Conservation (phyloP, 2,888 invertebrate genomes). For the Mesorhabditis sp. region DNA sequence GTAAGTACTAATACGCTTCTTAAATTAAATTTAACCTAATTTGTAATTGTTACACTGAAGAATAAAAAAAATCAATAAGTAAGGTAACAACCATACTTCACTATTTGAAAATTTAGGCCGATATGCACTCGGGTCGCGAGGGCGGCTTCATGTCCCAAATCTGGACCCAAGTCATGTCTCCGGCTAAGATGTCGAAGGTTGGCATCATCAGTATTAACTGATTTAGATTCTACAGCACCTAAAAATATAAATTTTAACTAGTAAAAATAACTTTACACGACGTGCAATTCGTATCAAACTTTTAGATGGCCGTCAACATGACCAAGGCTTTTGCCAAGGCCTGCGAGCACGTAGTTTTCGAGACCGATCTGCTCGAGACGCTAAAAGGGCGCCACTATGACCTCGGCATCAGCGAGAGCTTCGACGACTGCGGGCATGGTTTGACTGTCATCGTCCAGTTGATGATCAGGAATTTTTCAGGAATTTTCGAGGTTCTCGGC, state of each 20-base stretch:
- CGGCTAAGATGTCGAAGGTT: background rate
- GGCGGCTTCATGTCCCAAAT: background rate
- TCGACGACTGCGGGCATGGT: constrained; percentile 6
- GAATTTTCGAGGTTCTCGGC: constrained; percentile 25
- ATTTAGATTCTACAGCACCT: too few relatives aligned
- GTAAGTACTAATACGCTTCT: background rate
- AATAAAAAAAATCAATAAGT: too few relatives aligned
- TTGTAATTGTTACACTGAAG: too few relatives aligned
- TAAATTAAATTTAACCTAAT: too few relatives aligned
- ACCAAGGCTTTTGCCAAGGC: background rate
- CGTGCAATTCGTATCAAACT: background rate
- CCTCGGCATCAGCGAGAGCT: background rate
- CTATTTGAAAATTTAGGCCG: too few relatives aligned
- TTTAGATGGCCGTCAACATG: background rate
- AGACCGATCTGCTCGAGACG: background rate
- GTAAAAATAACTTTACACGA: background rate
- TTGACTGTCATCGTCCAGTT: background rate
- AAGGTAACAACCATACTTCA: too few relatives aligned
- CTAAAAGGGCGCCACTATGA: background rate
- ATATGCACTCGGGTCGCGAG: background rate
- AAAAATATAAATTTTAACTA: background rate
- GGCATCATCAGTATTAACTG: background rate
- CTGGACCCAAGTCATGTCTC: background rate
- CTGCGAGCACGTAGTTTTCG: background rate
- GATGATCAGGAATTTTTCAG: constrained; percentile 12